These are phyloP conservation scores for Onchidella celtica DNA, from an alignment of 2,888 invertebrate species.

Conservation along the genomic window DNA sequence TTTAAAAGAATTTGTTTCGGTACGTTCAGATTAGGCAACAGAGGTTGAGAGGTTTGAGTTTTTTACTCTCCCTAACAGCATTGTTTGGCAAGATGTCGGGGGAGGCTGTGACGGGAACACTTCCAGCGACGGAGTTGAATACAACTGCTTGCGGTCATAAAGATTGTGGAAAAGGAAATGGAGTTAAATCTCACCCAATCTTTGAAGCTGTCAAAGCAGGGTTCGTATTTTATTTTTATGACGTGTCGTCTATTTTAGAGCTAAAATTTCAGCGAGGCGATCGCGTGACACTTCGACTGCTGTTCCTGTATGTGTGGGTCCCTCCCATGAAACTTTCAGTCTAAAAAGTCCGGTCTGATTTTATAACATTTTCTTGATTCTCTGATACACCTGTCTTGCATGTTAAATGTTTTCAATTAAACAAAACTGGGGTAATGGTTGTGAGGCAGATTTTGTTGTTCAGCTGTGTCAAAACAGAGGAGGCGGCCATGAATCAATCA, in stretches of 20 bases:
- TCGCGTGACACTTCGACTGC: too few relatives aligned
- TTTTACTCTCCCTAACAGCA: neutral
- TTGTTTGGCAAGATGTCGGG: constrained; percentile 47
- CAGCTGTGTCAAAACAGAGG: neutral
- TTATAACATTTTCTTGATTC: too few relatives aligned
- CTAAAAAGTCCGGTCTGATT: too few relatives aligned
- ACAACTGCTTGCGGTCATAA: neutral
- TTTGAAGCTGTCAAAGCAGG: constrained; percentile 54
- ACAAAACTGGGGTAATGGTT: too few relatives aligned
- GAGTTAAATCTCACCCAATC: constrained; percentile 42
- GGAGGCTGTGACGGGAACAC: neutral
- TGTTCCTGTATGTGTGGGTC: too few relatives aligned
- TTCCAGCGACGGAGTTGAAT: neutral
- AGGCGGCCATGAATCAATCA: neutral
- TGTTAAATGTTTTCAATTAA: too few relatives aligned
- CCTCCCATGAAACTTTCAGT: too few relatives aligned
- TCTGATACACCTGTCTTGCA: too few relatives aligned
- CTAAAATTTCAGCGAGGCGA: too few relatives aligned
- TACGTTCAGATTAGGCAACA: neutral
- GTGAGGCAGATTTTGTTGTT: too few relatives aligned
- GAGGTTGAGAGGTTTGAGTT: neutral
- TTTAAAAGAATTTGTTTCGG: constrained; percentile 6
- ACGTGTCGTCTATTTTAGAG: too few relatives aligned
- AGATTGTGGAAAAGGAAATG: constrained; percentile 45
- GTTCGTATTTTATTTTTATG: too few relatives aligned